phyloP scores from a whole-genome alignment of 2,888 invertebrate genomes.

The Eupithecia abbreviata region DNA sequence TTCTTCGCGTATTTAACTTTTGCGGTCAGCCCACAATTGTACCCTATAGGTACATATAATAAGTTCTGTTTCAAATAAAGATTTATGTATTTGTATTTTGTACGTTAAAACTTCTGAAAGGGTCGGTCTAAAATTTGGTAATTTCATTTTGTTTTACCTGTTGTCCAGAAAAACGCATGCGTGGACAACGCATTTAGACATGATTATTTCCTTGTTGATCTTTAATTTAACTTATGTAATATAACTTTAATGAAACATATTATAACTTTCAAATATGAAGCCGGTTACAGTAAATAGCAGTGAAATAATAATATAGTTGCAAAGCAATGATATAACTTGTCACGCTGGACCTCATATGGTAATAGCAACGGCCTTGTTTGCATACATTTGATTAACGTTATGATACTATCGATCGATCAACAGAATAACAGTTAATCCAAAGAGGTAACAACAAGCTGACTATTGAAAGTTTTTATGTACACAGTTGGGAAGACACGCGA shows the following conservation, averaged over 20 bases:
- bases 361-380: slow-evolving; percentile 53
- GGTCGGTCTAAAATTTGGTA: background rate
- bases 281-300: slow-evolving; percentile 9
- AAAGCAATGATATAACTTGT: slow-evolving; percentile 19
- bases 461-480: slow-evolving; percentile 35
- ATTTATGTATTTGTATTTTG: too few species aligned
- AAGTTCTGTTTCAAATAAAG: too few species aligned
- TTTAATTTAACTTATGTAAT: background rate
- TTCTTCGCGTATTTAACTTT: background rate
- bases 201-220: background rate
- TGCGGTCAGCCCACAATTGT: too few species aligned
- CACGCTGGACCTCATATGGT: slow-evolving; percentile 53
- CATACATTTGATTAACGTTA: slow-evolving; percentile 39
- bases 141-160: background rate
- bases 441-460: slow-evolving; percentile 10
- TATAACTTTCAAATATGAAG: slow-evolving; percentile 1
- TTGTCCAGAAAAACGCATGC: background rate
- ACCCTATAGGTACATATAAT: too few species aligned
- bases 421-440: slow-evolving; percentile 36
- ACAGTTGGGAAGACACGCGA: slow-evolving; percentile 35
- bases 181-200: background rate
- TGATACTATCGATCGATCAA: slow-evolving; percentile 41
- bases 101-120: background rate
- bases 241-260: too few species aligned
- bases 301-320: slow-evolving; percentile 6